These are phyloP conservation scores for Cataglyphis hispanica DNA, from an alignment of 1,140 invertebrate species.

Conservation along the genomic window DNA sequence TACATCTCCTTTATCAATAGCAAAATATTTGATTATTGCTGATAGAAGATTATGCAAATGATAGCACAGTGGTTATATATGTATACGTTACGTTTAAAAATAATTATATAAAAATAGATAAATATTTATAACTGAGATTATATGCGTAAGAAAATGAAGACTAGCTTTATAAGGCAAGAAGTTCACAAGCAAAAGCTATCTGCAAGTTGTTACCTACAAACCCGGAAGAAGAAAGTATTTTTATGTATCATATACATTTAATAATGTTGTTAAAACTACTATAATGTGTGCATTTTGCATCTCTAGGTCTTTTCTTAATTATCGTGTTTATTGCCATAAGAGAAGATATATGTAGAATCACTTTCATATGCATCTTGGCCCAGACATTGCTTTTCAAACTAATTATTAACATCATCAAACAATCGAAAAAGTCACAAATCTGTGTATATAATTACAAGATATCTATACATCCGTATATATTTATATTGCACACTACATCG, in stretches of 20 bases:
- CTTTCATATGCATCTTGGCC: constrained; percentile 38
- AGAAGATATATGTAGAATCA: constrained; percentile 39
- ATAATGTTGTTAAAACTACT: constrained; percentile 24
- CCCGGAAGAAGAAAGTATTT: constrained; percentile 27
- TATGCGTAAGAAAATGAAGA: background rate
- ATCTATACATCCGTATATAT: no score
- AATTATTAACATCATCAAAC: background rate
- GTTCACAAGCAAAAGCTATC: background rate
- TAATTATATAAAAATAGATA: constrained; percentile 27
- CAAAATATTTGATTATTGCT: constrained; percentile 30
- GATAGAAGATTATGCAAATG: constrained; percentile 4
- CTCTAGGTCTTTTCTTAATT: constrained; percentile 35
- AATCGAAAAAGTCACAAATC: background rate
- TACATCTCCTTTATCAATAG: constrained; percentile 5
- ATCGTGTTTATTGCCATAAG: constrained; percentile 48
- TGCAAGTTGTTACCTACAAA: background rate
- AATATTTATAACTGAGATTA: constrained; percentile 6
- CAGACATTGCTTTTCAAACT: constrained; percentile 25
- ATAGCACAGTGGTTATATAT: background rate
- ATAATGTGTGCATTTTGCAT: constrained; percentile 22
- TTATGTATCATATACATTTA: background rate
- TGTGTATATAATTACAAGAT: background rate
- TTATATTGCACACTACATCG: background rate
- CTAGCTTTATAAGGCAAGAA: constrained; percentile 9
- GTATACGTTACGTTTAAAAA: no score